Evolutionary conservation across 2,888 invertebrate species (phyloP), one percentile per base, ranked within the genome.

Genomic region (Athrips mouffetella): DNA sequence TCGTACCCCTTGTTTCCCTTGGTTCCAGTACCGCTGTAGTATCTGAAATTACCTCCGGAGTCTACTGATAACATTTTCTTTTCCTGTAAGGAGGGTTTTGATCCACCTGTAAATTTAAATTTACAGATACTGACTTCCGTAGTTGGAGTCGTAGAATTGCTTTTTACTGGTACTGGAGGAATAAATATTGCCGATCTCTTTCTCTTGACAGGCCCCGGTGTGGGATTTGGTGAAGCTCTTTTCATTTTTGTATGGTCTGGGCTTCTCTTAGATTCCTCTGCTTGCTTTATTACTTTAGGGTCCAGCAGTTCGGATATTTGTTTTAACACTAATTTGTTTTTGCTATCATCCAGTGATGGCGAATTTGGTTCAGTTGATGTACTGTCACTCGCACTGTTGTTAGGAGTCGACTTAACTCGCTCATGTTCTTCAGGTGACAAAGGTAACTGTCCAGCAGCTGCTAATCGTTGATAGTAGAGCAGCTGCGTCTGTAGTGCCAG

Each of bases 1-100:
- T 95, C 95, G 72, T 94, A 94, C 10, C 93, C 93, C 65, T 95
- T 95, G 89, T 92, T 93, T 7, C 93, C 93, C 65, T 95, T 94
- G 63, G 93, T 94, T 0, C 95, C 95, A 0, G 95, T 95, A 0
- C 96, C 95, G 62, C 94, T 95, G 78, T 95, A 96, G 67, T 96
- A 96, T 20, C 94, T 87, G 59, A 96, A 96, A 67, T 96, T 96
- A 0, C 96, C 96, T 1, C 95, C 96, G 0, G 96, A 93, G 73
- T 96, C 96, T 0, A 97, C 96, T 0, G 96, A 96, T 0, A 97
- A 89, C 92, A 96, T 96, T 76, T 97, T 97, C 80, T 97, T 97
- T 68, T 97, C 96, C 71, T 97, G 96, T 41, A 97, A 72, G 50
- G 93, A 93, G 0, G 97, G 97, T 58, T 96, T 95, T 0, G 96